Conservation (phyloP, 2,113 vertebrate genomes). For the Callaeas wilsoni region DNA sequence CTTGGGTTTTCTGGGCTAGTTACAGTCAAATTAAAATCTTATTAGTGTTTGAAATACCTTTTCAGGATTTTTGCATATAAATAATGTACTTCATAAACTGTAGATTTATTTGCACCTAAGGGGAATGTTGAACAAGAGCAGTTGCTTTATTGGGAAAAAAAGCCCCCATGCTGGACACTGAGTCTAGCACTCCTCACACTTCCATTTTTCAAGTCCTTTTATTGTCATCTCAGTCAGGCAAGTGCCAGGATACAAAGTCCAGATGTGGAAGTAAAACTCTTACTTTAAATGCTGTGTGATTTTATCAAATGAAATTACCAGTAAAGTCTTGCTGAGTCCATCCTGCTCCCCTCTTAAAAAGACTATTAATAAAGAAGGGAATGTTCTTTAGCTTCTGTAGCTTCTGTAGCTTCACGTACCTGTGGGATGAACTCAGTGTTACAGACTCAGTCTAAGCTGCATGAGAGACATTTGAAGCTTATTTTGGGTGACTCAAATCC, state of each 20-base stretch:
- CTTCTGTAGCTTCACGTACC: background rate
- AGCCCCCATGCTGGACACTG: background rate
- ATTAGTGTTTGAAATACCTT: conserved; percentile 35
- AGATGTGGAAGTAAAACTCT: background rate
- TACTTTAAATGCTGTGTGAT: background rate
- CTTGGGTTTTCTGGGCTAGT: conserved; percentile 29
- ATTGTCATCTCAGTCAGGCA: background rate
- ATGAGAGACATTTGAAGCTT: background rate
- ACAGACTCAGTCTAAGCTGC: background rate
- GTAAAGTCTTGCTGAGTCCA: background rate
- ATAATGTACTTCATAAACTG: conserved; percentile 11
- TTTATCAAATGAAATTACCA: background rate
- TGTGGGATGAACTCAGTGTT: background rate
- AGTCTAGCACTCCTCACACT: background rate
- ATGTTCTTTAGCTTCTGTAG: too few species aligned
- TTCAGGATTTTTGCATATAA: conserved; percentile 22
- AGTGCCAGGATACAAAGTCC: background rate
- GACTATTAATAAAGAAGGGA: background rate
- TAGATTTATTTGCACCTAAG: background rate
- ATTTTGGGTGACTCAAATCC: background rate
- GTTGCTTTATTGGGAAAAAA: background rate
- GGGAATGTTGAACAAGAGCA: conserved; percentile 1
- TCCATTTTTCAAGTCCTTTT: background rate
- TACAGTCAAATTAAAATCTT: conserved; percentile 51
- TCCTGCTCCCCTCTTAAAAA: background rate